A percentile compares a stretch with the other conserved stretches of the same genome.
Evolutionary conservation across 2,888 invertebrate genomes (phyloP).

Genomic region (Alcis repandata): DNA sequence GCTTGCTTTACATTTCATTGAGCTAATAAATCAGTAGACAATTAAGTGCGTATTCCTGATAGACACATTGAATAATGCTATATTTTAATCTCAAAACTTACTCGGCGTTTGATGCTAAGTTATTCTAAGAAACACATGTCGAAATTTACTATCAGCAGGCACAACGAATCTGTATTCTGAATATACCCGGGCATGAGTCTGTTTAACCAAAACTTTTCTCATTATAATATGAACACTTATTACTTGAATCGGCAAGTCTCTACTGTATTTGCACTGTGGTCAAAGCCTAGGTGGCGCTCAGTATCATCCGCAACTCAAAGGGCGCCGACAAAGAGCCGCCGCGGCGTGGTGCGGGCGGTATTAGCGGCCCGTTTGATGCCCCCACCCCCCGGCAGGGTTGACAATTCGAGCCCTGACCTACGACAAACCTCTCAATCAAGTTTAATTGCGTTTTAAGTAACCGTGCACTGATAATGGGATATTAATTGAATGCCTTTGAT

Average conservation of each 20-base stretch:
- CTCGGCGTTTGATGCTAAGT: too few relatives aligned
- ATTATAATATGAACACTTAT: constrained; percentile 3
- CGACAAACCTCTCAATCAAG: constrained; percentile 62
- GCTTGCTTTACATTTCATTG: too few relatives aligned
- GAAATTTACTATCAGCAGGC: too few relatives aligned
- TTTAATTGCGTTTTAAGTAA: constrained; percentile 62
- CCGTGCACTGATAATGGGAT: constrained; percentile 50
- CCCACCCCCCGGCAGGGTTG: constrained; percentile 58
- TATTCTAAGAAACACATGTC: too few relatives aligned
- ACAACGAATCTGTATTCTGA: too few relatives aligned
- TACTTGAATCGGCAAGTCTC: constrained; percentile 12
- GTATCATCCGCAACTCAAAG: constrained; percentile 81
- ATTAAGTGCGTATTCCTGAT: too few relatives aligned
- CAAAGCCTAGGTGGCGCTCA: constrained; percentile 62
- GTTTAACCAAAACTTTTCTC: constrained; percentile 5
- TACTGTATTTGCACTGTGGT: constrained; percentile 50
- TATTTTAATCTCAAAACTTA: too few relatives aligned
- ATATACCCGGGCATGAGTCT: background rate
- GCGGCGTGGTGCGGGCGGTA: constrained; percentile 80
- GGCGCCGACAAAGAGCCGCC: constrained; percentile 83
- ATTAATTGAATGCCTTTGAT: constrained; percentile 49
- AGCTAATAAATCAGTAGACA: too few relatives aligned
- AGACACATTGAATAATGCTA: too few relatives aligned
- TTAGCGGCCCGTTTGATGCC: constrained; percentile 83
- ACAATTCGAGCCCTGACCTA: constrained; percentile 56